A percentile compares a stretch with the other conserved stretches of the same genome.
Conservation (phyloP, 1,140 invertebrate genomes). For the Stegodyphus mimosarum region DNA sequence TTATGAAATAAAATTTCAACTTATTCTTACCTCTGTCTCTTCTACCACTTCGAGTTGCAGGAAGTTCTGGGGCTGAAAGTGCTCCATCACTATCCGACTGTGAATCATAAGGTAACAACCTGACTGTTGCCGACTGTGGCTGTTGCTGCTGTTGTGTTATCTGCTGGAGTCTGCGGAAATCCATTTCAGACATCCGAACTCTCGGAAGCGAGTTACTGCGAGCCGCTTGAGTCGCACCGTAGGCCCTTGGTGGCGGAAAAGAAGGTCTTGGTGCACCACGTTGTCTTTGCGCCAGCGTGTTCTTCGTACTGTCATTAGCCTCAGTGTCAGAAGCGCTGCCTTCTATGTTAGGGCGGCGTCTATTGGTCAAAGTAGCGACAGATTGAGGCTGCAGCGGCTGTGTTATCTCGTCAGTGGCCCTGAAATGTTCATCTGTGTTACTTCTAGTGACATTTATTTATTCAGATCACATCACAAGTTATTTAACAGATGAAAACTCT, state of each 20-base stretch:
- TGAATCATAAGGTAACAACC: slow-evolving; percentile 77
- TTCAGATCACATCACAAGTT: no score
- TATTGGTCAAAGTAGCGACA: neutral
- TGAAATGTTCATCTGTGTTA: neutral
- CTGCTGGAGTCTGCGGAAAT: slow-evolving; percentile 55
- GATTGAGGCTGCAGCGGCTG: slow-evolving; percentile 38
- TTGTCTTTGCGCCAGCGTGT: slow-evolving; percentile 7
- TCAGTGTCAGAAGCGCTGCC: slow-evolving; percentile 96
- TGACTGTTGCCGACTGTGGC: slow-evolving; percentile 61
- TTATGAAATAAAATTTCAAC: no score
- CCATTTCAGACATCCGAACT: slow-evolving; percentile 52
- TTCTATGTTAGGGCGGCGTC: slow-evolving; percentile 70
- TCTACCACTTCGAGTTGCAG: slow-evolving; percentile 55
- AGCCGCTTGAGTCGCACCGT: slow-evolving; percentile 64
- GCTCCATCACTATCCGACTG: slow-evolving; percentile 85
- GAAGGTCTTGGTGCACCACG: slow-evolving; percentile 32
- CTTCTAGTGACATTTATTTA: no score
- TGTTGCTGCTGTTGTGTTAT: slow-evolving; percentile 61
- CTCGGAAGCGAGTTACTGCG: slow-evolving; percentile 66
- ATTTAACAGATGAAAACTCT: no score
- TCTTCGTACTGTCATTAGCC: slow-evolving; percentile 68
- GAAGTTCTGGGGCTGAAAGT: slow-evolving; percentile 80
- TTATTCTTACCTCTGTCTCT: slow-evolving; percentile 41
- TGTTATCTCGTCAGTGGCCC: slow-evolving; percentile 58
- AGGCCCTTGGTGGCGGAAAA: slow-evolving; percentile 64